Conservation (phyloP, 2,888 invertebrate genomes). For the Arctia plantaginis region DNA sequence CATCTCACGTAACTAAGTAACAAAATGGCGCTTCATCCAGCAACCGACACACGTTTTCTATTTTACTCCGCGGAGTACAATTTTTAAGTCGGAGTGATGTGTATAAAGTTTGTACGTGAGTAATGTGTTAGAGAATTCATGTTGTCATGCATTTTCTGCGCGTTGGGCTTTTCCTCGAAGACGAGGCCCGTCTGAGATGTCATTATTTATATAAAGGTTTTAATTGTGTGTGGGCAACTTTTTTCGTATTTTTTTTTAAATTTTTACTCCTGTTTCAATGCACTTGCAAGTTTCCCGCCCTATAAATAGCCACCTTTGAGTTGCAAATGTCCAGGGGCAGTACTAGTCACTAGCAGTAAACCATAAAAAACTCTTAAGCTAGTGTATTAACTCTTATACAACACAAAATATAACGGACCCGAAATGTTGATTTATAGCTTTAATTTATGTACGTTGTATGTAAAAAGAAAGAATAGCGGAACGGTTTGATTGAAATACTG, state of each 20-base stretch:
- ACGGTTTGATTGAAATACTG: slow-evolving; percentile 11
- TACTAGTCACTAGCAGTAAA: too few species aligned
- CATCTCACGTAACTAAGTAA: slow-evolving; percentile 46
- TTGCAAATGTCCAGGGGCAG: too few species aligned
- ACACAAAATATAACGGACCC: background rate
- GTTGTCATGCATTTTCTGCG: slow-evolving; percentile 38
- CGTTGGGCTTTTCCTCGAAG: slow-evolving; percentile 19
- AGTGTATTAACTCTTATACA: background rate
- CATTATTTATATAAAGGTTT: too few species aligned
- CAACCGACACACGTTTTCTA: slow-evolving; percentile 64
- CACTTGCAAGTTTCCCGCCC: too few species aligned
- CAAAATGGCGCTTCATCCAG: slow-evolving; percentile 42
- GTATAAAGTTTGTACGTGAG: slow-evolving; percentile 61
- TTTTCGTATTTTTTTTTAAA: too few species aligned
- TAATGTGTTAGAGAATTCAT: slow-evolving; percentile 38
- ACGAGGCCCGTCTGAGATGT: background rate
- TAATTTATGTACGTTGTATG: background rate
- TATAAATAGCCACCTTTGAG: too few species aligned
- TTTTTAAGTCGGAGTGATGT: slow-evolving; percentile 67
- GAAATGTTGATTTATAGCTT: slow-evolving; percentile 7
- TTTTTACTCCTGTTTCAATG: too few species aligned
- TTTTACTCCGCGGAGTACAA: slow-evolving; percentile 63
- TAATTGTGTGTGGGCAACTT: too few species aligned
- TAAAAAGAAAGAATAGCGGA: background rate
- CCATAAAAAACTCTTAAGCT: too few species aligned